phyloP scores from a whole-genome alignment of 2,113 vertebrate species.

The Xiphophorus maculatus region DNA sequence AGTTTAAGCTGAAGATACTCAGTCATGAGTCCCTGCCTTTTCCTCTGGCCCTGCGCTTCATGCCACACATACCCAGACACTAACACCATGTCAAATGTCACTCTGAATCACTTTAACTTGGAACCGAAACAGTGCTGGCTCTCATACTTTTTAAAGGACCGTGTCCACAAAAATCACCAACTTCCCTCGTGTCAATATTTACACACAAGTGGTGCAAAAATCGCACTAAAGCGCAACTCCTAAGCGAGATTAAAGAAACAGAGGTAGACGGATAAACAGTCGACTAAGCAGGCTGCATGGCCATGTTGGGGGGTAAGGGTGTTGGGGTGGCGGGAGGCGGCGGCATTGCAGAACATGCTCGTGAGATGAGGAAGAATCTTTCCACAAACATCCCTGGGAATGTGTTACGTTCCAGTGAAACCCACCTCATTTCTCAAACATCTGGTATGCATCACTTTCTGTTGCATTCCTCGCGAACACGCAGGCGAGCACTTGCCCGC shows the following conservation, averaged over 20 bases:
- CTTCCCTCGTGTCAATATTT: conserved; percentile 1
- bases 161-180: conserved; percentile 14
- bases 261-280: conserved; percentile 15
- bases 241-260: not conserved
- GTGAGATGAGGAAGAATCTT: conserved; percentile 73
- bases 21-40: conserved; percentile 23
- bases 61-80: conserved; percentile 43
- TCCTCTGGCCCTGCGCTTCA: conserved; percentile 20
- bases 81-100: conserved; percentile 43
- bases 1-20: conserved; percentile 30
- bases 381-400: conserved; percentile 79
- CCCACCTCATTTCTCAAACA: conserved; percentile 80
- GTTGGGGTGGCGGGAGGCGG: too few species aligned
- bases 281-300: conserved; percentile 25
- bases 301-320: not conserved
- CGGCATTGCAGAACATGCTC: conserved; percentile 56
- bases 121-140: conserved; percentile 25
- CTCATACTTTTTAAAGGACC: not conserved
- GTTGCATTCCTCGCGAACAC: conserved; percentile 43
- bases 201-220: not conserved
- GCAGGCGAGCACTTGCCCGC: not conserved
- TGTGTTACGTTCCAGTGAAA: conserved; percentile 75
- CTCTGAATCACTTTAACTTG: conserved; percentile 27
- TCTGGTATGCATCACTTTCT: conserved; percentile 76
- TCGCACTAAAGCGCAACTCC: not conserved